These are phyloP conservation scores for Drosophila equinoxialis DNA, from an alignment of 1,140 invertebrate genomes.

Conservation along the genomic window DNA sequence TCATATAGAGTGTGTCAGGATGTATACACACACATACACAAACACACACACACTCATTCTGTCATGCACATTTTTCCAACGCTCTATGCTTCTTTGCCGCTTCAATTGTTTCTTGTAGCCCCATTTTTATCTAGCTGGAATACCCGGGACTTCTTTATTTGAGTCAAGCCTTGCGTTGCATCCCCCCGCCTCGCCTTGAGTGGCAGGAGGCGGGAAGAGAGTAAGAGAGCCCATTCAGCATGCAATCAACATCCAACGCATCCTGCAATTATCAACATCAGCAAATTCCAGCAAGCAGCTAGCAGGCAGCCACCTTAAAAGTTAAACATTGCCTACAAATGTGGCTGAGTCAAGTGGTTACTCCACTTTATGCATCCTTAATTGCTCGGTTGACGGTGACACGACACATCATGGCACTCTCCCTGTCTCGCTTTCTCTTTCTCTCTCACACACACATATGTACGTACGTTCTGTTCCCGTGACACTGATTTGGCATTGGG, in stretches of 20 bases:
- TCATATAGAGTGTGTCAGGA: conserved; percentile 33
- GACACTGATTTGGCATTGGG: conserved; percentile 68
- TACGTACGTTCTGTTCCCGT: conserved; percentile 67
- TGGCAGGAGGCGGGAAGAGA: neutral
- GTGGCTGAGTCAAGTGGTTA: conserved; percentile 67
- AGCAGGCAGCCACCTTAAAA: conserved; percentile 32
- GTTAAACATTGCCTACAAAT: conserved; percentile 38
- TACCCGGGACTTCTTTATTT: conserved; percentile 78
- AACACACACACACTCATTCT: conserved; percentile 20
- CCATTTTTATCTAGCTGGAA: conserved; percentile 65
- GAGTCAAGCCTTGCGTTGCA: conserved; percentile 61
- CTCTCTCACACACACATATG: conserved; percentile 9
- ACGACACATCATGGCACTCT: conserved; percentile 1
- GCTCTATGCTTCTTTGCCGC: conserved; percentile 39
- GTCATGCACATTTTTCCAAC: conserved; percentile 31
- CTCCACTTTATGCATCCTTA: conserved; percentile 80
- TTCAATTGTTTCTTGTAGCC: conserved; percentile 72
- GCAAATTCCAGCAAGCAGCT: conserved; percentile 29
- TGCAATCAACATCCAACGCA: conserved; percentile 75
- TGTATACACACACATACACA: conserved; percentile 23
- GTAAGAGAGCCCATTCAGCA: conserved; percentile 52
- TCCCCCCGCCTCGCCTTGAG: conserved; percentile 13
- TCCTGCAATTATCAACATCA: conserved; percentile 79
- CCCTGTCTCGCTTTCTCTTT: neutral
- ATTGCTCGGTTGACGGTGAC: conserved; percentile 61